Evolutionary conservation across 2,888 invertebrate genomes (phyloP).

Genomic region (Agrotis puta): DNA sequence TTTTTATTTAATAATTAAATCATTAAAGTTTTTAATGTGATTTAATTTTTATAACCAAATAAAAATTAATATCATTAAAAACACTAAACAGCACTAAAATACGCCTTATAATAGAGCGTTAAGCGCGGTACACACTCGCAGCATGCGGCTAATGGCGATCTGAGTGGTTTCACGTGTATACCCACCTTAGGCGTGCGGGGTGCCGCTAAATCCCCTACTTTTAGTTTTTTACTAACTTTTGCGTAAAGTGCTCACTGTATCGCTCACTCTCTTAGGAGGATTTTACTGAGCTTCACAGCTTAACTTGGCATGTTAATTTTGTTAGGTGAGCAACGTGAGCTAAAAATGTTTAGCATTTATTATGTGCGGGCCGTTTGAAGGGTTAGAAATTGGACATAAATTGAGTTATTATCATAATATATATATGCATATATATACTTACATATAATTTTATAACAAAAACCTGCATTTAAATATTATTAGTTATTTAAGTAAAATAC

Average conservation of each 20-base stretch:
- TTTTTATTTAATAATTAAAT: background rate
- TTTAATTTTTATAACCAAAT: background rate
- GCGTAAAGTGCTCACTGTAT: slow-evolving; percentile 79
- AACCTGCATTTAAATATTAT: too few species aligned
- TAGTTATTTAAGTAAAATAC: too few species aligned
- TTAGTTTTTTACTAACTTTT: slow-evolving; percentile 83
- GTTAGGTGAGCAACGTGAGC: slow-evolving; percentile 7
- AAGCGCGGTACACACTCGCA: slow-evolving; percentile 64
- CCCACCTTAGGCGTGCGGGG: slow-evolving; percentile 80
- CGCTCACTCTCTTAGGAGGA: slow-evolving; percentile 78
- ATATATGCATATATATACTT: too few species aligned
- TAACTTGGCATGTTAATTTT: slow-evolving; percentile 56
- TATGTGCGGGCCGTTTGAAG: background rate
- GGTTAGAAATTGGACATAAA: background rate
- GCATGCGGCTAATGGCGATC: slow-evolving; percentile 77
- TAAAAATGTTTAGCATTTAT: slow-evolving; percentile 14
- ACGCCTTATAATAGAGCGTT: slow-evolving; percentile 50
- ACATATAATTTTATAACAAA: too few species aligned
- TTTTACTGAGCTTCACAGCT: slow-evolving; percentile 62
- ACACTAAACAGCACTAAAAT: slow-evolving; percentile 45
- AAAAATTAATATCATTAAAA: slow-evolving; percentile 31
- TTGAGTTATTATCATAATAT: too few species aligned
- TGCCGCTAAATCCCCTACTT: slow-evolving; percentile 78
- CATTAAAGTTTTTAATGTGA: background rate
- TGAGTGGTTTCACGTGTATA: slow-evolving; percentile 88